These are phyloP conservation scores for Danionella cerebrum DNA, from an alignment of 2,113 vertebrate species.

Conservation along the genomic window DNA sequence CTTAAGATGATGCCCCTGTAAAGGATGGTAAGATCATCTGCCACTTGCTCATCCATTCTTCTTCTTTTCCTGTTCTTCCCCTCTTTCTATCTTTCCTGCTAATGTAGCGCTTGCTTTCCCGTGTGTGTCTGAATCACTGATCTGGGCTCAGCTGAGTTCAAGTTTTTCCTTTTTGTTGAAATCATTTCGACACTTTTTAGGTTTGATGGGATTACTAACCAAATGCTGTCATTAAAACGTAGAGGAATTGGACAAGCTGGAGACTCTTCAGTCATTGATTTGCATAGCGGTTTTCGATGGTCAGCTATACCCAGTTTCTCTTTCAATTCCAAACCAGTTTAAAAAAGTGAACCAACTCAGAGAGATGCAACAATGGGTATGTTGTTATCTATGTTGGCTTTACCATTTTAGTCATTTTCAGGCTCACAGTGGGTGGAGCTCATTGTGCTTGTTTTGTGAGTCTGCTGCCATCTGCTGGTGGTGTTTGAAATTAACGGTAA, in stretches of 20 bases:
- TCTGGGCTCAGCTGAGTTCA: background rate
- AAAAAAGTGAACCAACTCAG: too few species aligned
- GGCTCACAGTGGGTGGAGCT: background rate
- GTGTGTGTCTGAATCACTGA: constrained; percentile 7
- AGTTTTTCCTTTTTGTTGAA: background rate
- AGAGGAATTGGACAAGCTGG: too few species aligned
- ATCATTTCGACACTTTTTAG: background rate
- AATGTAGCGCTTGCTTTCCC: constrained; percentile 21
- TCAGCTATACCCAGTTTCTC: too few species aligned
- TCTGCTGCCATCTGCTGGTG: constrained; percentile 15
- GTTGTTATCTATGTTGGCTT: too few species aligned
- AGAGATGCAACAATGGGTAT: too few species aligned
- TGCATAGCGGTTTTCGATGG: too few species aligned
- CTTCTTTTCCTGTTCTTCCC: background rate
- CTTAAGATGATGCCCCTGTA: constrained; percentile 96
- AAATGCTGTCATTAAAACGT: too few species aligned
- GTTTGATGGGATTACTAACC: background rate
- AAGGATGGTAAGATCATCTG: constrained; percentile 94
- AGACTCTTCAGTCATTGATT: too few species aligned
- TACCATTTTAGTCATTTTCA: too few species aligned
- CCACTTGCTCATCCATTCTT: constrained; percentile 36
- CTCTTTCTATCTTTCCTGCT: background rate
- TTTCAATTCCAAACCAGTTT: too few species aligned
- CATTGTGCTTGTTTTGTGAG: background rate
- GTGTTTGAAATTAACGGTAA: constrained; percentile 1